Base-by-base conservation (phyloP, 2,797 vertebrate genomes). In the Tamandua tetradactyla region DNA sequence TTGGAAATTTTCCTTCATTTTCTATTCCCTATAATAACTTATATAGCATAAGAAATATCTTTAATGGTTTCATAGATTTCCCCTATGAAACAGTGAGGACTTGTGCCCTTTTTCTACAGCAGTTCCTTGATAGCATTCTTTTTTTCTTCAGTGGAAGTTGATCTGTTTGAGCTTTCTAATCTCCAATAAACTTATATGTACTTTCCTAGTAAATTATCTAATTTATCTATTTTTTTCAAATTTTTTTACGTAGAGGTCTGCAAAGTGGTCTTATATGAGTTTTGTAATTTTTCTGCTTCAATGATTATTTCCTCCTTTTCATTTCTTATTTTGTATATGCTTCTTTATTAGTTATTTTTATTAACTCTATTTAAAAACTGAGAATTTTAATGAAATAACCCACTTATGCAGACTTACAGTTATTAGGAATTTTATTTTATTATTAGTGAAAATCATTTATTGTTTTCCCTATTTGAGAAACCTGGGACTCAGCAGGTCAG, bases 351-450 rank as follows among this genome's bases (percentile, higher is more conserved):
- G 59, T 27, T 61, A 35, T n/a, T 79, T 79, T 66, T 20, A 42
- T 61, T 61, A 59, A 59, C 9, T 10, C 11, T 61, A n/a, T 61
- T 61, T 27, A 61, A 22, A 88, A 52, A 62, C 27, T 55, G 35
- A 42, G 35, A 55, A 78, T 88, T 88, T 88, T 88, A 27, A 78
- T 68, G 9, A 89, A n/a, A n/a, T 85, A 49, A 15, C 14, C 57
- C 64, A 78, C 5, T 78, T 32, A 57, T 88, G 23, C 55, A 85
- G 18, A 49, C 71, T 80, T 84, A 44, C 69, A 18, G 4, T 72
- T 76, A 69, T 68, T 89, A 76, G 80, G 10, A 79, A 94, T 57
- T 87, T 92, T 89, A 81, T 92, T 89, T 85, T 86, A 42, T 81
- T 47, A 37, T 71, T 71, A 78, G 47, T 76, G 47, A 92, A 89